Evolutionary conservation across 2,888 invertebrate species (phyloP).

Genomic region (Lapara coniferarum): DNA sequence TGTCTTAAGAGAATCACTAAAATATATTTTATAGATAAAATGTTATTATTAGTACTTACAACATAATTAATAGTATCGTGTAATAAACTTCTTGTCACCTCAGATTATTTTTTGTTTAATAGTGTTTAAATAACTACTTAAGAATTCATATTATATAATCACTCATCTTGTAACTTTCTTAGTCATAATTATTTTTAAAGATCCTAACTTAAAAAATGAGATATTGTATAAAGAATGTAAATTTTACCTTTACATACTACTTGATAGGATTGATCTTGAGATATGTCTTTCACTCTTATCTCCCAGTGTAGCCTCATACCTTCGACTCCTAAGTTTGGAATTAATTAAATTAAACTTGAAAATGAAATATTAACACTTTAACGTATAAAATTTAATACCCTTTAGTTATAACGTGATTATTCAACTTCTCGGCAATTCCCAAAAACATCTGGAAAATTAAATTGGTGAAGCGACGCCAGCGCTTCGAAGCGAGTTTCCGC

Average conservation of each 20-base stretch:
- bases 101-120: too few relatives aligned
- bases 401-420: conserved; percentile 84
- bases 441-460: conserved; percentile 82
- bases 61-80: background rate
- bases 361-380: conserved; percentile 85
- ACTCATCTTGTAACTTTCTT: too few relatives aligned
- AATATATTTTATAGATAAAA: background rate
- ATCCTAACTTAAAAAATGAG: background rate
- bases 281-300: conserved; percentile 51
- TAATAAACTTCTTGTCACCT: too few relatives aligned
- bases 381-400: conserved; percentile 83
- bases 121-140: too few relatives aligned
- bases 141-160: too few relatives aligned
- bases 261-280: conserved; percentile 46
- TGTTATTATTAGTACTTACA: background rate
- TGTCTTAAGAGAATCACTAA: conserved; percentile 43
- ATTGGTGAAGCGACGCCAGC: conserved; percentile 70
- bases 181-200: background rate
- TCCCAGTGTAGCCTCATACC: conserved; percentile 48
- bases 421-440: conserved; percentile 79
- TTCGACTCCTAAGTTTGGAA: conserved; percentile 72
- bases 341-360: conserved; percentile 84
- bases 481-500: conserved; percentile 72
- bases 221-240: conserved; percentile 30
- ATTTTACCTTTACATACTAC: conserved; percentile 19